Evolutionary conservation across 2,113 vertebrate species (phyloP).

Genomic region (Xenopus laevis): DNA sequence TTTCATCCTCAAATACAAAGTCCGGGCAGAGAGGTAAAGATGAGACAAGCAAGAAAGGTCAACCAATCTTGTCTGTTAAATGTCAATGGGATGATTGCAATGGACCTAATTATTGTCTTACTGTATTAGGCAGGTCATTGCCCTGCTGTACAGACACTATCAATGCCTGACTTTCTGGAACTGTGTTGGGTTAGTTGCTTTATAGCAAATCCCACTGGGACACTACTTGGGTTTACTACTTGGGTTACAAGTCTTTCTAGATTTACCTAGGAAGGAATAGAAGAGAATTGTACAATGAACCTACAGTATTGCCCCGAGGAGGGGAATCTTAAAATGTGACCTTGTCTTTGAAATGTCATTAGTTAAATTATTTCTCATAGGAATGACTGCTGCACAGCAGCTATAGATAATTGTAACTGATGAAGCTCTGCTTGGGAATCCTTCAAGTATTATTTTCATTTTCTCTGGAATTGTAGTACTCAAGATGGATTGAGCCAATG

Average conservation of each 20-base stretch:
- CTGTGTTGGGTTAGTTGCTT: constrained; percentile 40
- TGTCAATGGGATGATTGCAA: not conserved
- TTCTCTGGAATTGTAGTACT: not conserved
- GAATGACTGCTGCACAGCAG: not conserved
- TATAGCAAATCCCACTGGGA: constrained; percentile 45
- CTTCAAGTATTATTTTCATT: not conserved
- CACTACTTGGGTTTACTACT: constrained; percentile 31
- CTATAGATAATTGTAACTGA: not conserved
- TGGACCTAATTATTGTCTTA: constrained; percentile 50
- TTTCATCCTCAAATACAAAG: constrained; percentile 89
- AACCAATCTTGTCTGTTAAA: constrained; percentile 18
- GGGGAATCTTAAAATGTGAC: constrained; percentile 33
- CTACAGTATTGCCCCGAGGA: constrained; percentile 36
- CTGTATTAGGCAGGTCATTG: constrained; percentile 37
- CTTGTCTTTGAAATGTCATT: constrained; percentile 1
- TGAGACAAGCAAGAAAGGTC: too few species aligned
- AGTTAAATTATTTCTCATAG: not conserved
- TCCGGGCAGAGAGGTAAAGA: constrained; percentile 83
- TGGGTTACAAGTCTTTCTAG: constrained; percentile 60
- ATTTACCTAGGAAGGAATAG: constrained; percentile 63
- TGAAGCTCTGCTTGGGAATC: not conserved
- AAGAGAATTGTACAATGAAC: constrained; percentile 49
- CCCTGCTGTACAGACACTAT: constrained; percentile 47
- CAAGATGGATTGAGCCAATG: too few species aligned
- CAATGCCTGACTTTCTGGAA: constrained; percentile 49